These are phyloP conservation scores for Cichladusa arquata DNA, from an alignment of 2,113 vertebrate genomes.

Conservation along the genomic window DNA sequence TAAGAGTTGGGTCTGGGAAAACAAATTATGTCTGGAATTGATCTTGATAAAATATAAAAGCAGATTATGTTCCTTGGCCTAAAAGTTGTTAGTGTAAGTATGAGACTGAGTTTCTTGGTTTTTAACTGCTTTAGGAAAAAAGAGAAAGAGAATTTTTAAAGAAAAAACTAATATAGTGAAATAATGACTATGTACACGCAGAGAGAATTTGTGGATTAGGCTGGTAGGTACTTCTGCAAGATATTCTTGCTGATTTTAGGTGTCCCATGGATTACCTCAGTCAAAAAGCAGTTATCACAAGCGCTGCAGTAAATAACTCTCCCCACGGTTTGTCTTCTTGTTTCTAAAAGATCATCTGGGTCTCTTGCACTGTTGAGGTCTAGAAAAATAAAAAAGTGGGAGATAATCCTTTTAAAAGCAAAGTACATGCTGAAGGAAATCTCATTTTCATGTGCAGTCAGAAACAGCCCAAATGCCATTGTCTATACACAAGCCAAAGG, in stretches of 20 bases:
- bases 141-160: not conserved
- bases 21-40: conserved; percentile 37
- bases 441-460: not conserved
- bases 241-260: not conserved
- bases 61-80: conserved; percentile 14
- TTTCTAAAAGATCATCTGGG: not conserved
- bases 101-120: not conserved
- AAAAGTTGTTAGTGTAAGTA: not conserved
- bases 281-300: not conserved
- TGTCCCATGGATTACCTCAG: not conserved
- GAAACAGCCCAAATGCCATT: not conserved
- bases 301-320: not conserved
- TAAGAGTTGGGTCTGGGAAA: conserved; percentile 8
- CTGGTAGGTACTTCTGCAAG: not conserved
- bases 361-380: not conserved
- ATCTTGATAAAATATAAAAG: conserved; percentile 46
- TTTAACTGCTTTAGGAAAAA: not conserved
- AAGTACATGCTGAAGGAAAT: not conserved
- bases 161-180: not conserved
- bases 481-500: not conserved
- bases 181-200: not conserved
- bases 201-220: not conserved
- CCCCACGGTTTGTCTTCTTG: not conserved
- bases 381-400: not conserved
- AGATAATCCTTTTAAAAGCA: not conserved